Evolutionary conservation across 2,113 vertebrate species (phyloP).

Genomic region (Sphyrna mokarran): DNA sequence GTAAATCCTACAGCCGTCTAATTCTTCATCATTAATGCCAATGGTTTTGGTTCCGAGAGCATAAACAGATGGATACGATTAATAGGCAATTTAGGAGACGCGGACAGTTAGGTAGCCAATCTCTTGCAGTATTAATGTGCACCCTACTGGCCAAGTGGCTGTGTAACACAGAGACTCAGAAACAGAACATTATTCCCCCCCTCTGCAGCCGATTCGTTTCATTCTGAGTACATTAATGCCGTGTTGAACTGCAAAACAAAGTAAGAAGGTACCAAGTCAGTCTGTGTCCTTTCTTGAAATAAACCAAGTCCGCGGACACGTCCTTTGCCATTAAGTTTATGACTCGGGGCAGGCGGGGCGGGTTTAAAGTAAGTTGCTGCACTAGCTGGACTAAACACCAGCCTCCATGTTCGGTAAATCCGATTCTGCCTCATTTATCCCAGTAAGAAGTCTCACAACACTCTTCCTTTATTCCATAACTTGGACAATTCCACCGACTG

Average conservation of each 20-base stretch:
- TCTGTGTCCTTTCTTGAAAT: neutral
- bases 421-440: neutral
- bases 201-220: neutral
- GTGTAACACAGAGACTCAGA: neutral
- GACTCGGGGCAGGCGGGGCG: too few species aligned
- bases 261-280: neutral
- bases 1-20: neutral
- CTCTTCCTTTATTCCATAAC: too few species aligned
- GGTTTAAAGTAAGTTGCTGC: neutral
- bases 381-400: neutral
- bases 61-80: neutral
- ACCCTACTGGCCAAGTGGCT: slow-evolving; percentile 31
- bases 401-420: neutral
- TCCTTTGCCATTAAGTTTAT: neutral
- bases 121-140: slow-evolving; percentile 34
- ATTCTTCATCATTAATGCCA: neutral
- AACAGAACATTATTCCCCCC: too few species aligned
- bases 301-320: neutral
- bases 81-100: neutral
- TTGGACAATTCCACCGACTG: neutral
- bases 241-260: neutral
- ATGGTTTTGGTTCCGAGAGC: too few species aligned
- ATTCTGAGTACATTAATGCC: neutral
- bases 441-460: too few species aligned
- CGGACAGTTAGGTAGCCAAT: neutral